Evolutionary conservation across 2,888 invertebrate species (phyloP).

Genomic region (Stenodema calcarata): DNA sequence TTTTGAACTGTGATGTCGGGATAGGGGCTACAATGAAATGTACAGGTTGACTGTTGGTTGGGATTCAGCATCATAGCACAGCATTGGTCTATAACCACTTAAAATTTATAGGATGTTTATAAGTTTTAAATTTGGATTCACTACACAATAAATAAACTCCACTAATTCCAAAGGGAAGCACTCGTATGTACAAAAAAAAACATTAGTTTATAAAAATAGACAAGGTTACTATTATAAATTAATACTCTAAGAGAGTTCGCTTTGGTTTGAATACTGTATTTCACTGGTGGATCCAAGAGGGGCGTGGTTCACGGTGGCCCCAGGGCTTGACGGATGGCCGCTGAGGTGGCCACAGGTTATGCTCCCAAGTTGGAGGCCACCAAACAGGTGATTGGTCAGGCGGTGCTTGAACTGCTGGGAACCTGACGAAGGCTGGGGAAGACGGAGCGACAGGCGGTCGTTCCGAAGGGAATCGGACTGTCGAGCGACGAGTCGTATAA

Average conservation of each 20-base stretch:
- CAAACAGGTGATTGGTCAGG: slow-evolving; percentile 30
- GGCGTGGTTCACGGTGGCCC: slow-evolving; percentile 42
- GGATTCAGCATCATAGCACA: neutral
- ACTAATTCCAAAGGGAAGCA: slow-evolving; percentile 7
- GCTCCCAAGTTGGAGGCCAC: slow-evolving; percentile 48
- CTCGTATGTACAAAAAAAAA: slow-evolving; percentile 22
- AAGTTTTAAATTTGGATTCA: neutral
- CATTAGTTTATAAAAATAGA: slow-evolving; percentile 40
- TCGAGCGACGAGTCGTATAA: slow-evolving; percentile 30
- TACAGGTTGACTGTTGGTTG: neutral
- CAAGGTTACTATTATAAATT: slow-evolving; percentile 6
- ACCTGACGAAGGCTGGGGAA: slow-evolving; percentile 35
- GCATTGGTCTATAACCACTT: slow-evolving; percentile 16
- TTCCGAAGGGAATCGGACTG: slow-evolving; percentile 49
- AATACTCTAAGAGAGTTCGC: slow-evolving; percentile 42
- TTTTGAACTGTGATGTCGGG: neutral
- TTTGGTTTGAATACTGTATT: slow-evolving; percentile 49
- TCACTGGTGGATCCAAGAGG: slow-evolving; percentile 42
- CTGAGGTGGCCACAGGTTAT: slow-evolving; percentile 1
- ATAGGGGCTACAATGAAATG: neutral
- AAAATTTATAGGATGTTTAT: slow-evolving; percentile 14
- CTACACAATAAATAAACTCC: slow-evolving; percentile 21
- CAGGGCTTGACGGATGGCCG: slow-evolving; percentile 22
- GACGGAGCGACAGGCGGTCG: slow-evolving; percentile 6
- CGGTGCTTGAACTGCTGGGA: slow-evolving; percentile 31